A percentile compares a stretch with the other conserved stretches of the same genome.
Conservation (phyloP, 2,113 vertebrate genomes). For the Nestor notabilis region DNA sequence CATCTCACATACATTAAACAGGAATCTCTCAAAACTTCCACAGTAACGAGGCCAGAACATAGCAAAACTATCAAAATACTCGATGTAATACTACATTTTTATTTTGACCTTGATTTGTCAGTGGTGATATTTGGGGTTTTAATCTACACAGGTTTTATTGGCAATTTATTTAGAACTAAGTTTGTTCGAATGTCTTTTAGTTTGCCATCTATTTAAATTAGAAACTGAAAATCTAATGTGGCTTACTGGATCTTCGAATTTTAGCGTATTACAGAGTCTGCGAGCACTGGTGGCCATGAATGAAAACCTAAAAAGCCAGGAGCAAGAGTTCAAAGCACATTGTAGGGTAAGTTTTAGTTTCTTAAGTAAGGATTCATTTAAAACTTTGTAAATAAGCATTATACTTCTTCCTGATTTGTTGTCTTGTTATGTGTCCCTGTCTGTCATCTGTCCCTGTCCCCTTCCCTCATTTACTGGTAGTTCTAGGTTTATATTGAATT, state of each 20-base stretch:
- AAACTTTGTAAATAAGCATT: neutral
- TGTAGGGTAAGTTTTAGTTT: constrained; percentile 84
- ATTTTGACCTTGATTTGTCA: neutral
- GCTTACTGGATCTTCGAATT: constrained; percentile 13
- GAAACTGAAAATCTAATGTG: constrained; percentile 1
- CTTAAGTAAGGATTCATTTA: neutral
- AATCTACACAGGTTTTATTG: neutral
- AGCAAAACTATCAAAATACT: neutral
- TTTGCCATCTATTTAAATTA: neutral
- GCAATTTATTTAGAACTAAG: neutral
- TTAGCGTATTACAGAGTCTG: constrained; percentile 87
- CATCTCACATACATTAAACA: neutral
- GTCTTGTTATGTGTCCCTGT: neutral
- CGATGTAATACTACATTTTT: neutral
- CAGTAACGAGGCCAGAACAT: neutral
- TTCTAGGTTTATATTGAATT: neutral
- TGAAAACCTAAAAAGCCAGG: constrained; percentile 92
- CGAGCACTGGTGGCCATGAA: constrained; percentile 91
- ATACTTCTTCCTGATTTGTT: neutral
- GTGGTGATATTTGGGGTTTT: neutral
- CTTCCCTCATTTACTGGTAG: neutral
- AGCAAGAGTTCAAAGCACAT: constrained; percentile 92
- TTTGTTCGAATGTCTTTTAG: neutral
- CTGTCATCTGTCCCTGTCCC: neutral
- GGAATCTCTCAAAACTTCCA: neutral